Conservation (phyloP, 2,888 invertebrate genomes). For the Trissolcus japonicus region DNA sequence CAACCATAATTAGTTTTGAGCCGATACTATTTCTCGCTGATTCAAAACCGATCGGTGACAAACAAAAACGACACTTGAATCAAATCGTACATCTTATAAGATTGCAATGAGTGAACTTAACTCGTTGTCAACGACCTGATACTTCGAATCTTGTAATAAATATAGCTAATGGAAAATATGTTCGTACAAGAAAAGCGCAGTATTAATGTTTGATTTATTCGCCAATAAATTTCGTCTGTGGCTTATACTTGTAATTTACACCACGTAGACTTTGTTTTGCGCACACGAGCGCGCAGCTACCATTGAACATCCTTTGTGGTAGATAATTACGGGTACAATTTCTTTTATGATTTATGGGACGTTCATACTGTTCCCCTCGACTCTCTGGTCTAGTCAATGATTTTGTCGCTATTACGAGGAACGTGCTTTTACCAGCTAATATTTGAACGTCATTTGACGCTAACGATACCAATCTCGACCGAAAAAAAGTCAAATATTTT, state of each 20-base stretch:
- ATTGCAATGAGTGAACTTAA: constrained; percentile 4
- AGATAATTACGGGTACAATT: constrained; percentile 60
- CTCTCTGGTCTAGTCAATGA: constrained; percentile 53
- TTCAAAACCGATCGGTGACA: too few species aligned
- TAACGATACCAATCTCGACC: constrained; percentile 29
- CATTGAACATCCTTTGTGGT: constrained; percentile 57
- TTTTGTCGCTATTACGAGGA: constrained; percentile 52
- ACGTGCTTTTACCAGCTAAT: constrained; percentile 40
- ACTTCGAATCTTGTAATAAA: constrained; percentile 37
- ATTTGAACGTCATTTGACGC: constrained; percentile 40
- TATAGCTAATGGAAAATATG: constrained; percentile 57
- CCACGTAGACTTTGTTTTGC: constrained; percentile 58
- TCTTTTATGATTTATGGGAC: constrained; percentile 56
- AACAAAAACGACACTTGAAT: too few species aligned
- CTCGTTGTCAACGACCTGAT: constrained; percentile 17
- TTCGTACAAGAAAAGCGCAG: constrained; percentile 52
- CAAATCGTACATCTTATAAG: too few species aligned
- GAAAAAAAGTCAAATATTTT: constrained; percentile 14
- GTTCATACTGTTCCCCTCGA: constrained; percentile 51
- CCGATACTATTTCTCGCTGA: too few species aligned
- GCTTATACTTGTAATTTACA: constrained; percentile 59
- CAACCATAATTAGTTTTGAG: too few species aligned
- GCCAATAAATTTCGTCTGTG: constrained; percentile 54
- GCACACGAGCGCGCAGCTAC: constrained; percentile 46
- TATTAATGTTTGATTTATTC: constrained; percentile 57